Base-by-base conservation (phyloP, 1,140 invertebrate species). In the Anoplophora glabripennis region DNA sequence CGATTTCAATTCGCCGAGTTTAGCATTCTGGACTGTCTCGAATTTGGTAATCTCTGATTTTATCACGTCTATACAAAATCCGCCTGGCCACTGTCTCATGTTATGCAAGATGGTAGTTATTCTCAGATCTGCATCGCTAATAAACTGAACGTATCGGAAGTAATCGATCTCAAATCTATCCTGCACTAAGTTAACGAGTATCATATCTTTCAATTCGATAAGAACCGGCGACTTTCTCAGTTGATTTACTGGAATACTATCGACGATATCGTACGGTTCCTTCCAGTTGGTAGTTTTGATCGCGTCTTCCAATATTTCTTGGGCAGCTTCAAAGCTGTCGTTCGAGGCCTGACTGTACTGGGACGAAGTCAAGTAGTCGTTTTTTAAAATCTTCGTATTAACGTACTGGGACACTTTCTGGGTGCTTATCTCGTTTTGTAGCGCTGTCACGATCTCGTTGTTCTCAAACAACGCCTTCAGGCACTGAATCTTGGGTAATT, bases 391-490 rank as follows among this genome's bases (percentile, higher is more conserved):
- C 41, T 65, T 57, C 40, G 48, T 15, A 21, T 62, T 49, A 11
- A 68, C 47, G 42, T 42, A 68, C 34, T 66, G 54, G 11, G 58
- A 47, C 49, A 41, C 60, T 59, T 38, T 62, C 37, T 64, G 51
- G 11, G 38, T 51, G 14, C 64, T 49, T 34, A 77, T 59, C 48
- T 76, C 73, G 21, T 79, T 71, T 28, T 77, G 71, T 12, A 84
- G 65, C 35, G 78, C 79, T 1, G 81, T 73, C 4, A 83, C 57
- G 4, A 77, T 75, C 41, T 67, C 60, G 67, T 84, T 85, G 4
- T 75, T 69, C 3, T 78, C 61, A 53, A 78, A 82, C 5, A 84
- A 57, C 4, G 53, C 28, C 10, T 78, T 74, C 17, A 83, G 60
- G 12, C 66, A 63, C 4, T 74, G 55, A 1, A 79, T 64, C 64